Base-by-base conservation (phyloP, 1,140 invertebrate species). In the Drosophila paulistorum region DNA sequence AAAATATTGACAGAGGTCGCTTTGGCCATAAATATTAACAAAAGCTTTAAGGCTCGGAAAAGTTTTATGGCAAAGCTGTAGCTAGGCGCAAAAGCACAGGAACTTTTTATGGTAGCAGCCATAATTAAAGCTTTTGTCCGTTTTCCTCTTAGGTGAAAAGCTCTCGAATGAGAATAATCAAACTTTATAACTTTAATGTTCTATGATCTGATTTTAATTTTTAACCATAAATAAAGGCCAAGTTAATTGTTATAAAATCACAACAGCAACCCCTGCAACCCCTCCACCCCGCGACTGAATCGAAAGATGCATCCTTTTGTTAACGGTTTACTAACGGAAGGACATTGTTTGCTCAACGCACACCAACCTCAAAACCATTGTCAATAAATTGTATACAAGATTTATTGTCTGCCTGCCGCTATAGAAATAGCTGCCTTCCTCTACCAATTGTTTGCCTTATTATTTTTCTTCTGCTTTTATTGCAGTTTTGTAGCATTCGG, bases 371-470 rank as follows among this genome's bases (percentile, higher is more conserved):
- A 77, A 87, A 77, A 77, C 84, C 83, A 86, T 86, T 86, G 83
- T 87, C 84, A 86, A 86, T 86, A 86, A 86, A 86, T 86, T 86
- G 83, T 86, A 87, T 83, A 84, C 81, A 81, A 87, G 83, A 86
- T 86, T 86, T 86, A 86, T 86, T 74, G 76, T 80, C 67, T 59
- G 64, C 63, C 64, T 76, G 77, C 48, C 77, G 69, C 69, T 68
- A 68, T 73, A 81, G 73, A 79, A 81, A 68, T 81, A 65, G 54
- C 26, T 7, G 35, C 13, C 23, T 11, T 5, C 20, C 13, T 20
- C 20, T 1, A 17, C 59, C 11, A 7, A 10, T 37, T 37, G 13
- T n/a, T 11, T n/a, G 7, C 20, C 7, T 4, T 20, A 2, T 14
- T n/a, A n/a, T n/a, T 20, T 20, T 7, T 42, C 54, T 65, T 69